phyloP scores from a whole-genome alignment of 2,888 invertebrate genomes.

The Meghimatium bilineatum region DNA sequence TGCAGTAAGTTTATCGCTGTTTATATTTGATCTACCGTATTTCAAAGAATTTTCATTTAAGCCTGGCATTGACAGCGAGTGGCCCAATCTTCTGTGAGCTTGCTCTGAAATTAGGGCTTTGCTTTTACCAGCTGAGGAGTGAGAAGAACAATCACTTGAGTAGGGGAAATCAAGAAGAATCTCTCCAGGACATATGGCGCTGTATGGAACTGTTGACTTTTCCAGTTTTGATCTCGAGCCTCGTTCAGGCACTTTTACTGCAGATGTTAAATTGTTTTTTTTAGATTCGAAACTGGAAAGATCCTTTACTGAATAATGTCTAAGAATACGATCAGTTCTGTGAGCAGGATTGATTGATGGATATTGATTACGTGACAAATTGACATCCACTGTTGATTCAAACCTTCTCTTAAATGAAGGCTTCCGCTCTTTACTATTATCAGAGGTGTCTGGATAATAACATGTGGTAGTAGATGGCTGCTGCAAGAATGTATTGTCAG shows the following conservation, averaged over 20 bases:
- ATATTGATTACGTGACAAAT: background rate
- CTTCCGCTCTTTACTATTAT: background rate
- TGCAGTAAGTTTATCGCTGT: background rate
- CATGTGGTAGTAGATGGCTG: too few species aligned
- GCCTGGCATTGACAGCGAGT: conserved; percentile 23
- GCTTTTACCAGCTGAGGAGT: background rate
- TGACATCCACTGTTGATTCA: background rate
- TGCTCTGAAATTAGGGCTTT: background rate
- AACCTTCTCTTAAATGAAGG: background rate
- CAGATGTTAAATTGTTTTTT: background rate
- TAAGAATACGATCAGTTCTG: background rate
- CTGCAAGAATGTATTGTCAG: background rate
- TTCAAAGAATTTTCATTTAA: background rate
- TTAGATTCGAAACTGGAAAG: background rate
- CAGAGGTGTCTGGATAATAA: background rate
- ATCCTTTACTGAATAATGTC: background rate
- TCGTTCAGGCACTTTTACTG: background rate
- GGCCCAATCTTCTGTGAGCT: background rate
- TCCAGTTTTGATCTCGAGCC: background rate
- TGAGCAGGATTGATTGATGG: too few species aligned
- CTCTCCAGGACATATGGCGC: background rate
- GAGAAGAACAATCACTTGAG: background rate
- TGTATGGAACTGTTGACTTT: background rate
- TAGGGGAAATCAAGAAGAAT: conserved; percentile 26
- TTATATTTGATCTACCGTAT: background rate